Evolutionary conservation across 2,113 vertebrate species (phyloP), one percentile per base, ranked within the genome.

Genomic region (Puffinus mauretanicus): DNA sequence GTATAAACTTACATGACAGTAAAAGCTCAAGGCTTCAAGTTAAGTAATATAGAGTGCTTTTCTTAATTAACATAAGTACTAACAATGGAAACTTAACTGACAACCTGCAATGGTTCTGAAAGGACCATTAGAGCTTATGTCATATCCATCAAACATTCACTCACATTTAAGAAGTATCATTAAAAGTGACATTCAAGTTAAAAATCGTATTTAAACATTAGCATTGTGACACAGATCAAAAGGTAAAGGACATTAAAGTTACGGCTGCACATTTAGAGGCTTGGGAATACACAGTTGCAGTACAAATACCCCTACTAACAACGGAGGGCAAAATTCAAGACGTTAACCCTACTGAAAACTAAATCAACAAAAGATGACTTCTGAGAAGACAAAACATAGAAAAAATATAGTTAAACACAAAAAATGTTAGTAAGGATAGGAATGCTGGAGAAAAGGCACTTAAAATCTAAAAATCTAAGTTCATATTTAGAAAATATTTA

Each of bases 21-120:
- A 96, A 96, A 94, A 95, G 91, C 91, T 93, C 32, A 44, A 85
- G 66, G 51, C 47, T 96, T 95, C 78, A 72, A 91, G 77, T 75
- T 77, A 80, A 93, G 78, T 85, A 93, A 91, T 32, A 94, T 4
- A 85, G 20, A 86, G 30, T 46, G 46, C 84, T 73, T 79, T 73
- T 55, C 78, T 90, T 76, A 85, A 94, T 97, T 90, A 93, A 82
- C 29, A 1, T 85, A 87, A 90, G 51, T 82, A 93, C n/a, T 96
- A 90, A 97, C 89, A 93, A 80, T 34, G 94, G 66, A 88, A 95
- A 86, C 44, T 73, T 78, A 93, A 94, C 82, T 92, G 96, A 95
- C 84, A 97, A 79, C 14, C 42, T 88, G 49, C 52, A 86, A 51
- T 18, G 38, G 79, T 70, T 85, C 84, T 79, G 73, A 87, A 89